Evolutionary conservation across 2,113 vertebrate genomes (phyloP), one percentile per base, ranked within the genome.

Genomic region (Saccopteryx leptura): DNA sequence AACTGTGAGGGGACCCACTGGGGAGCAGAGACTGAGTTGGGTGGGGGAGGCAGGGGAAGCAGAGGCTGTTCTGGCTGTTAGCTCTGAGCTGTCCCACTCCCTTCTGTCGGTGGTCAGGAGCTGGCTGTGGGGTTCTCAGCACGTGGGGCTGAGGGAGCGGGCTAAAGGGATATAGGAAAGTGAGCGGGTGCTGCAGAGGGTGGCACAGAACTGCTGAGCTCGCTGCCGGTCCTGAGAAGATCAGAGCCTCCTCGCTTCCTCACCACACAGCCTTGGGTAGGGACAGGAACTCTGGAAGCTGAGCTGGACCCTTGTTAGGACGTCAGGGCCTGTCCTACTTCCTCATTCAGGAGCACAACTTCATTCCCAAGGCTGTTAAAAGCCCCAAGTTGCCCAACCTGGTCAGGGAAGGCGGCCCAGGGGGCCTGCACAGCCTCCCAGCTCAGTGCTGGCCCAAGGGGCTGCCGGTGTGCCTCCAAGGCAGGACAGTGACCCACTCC

Each of bases 271-370:
- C 78, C 82, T 50, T 1, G 0, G 26, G 60, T 15, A 33, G 60
- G n/a, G 31, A 12, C 31, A 7, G n/a, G 58, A 28, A 58, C 56
- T 31, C 71, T 26, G 24, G 19, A 1, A 60, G 58, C 21, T 18
- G 54, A 92, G 66, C 61, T 33, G 60, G 9, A 48, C 15, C 28
- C 9, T 58, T 76, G 52, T 68, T 88, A 90, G 96, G 96, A 96
- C 97, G 39, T 66, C 52, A 76, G 82, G 50, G 54, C 66, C 82
- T 23, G 31, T 26, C 56, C 89, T 23, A 91, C 76, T 95, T 95
- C 93, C 87, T 94, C 95, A 88, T 92, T 94, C 69, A 61, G 88
- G 68, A 21, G 26, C 71, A 66, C 92, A 58, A 14, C 33, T 72
- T n/a, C 4, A 88, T 86, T 93, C 85, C 84, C 88, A 78, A 82